These are phyloP conservation scores for Rhodophaea formosa DNA, from an alignment of 2,888 invertebrate genomes.

Conservation along the genomic window DNA sequence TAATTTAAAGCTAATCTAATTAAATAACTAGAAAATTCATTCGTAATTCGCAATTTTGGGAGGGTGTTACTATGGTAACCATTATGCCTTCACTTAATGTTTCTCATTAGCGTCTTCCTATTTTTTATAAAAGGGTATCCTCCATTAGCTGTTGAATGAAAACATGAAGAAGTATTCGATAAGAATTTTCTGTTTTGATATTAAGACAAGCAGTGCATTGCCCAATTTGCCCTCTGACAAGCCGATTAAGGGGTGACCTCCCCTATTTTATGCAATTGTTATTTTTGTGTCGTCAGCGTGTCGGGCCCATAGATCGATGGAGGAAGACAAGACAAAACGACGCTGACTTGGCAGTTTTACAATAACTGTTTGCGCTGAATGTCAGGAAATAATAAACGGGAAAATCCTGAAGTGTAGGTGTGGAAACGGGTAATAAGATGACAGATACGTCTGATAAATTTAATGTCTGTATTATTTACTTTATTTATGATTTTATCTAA, in stretches of 20 bases:
- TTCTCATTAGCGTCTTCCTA: slow-evolving; percentile 34
- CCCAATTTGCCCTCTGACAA: slow-evolving; percentile 55
- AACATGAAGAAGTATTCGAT: slow-evolving; percentile 41
- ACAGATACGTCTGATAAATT: too few relatives aligned
- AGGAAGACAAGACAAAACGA: slow-evolving; percentile 29
- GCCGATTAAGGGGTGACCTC: slow-evolving; percentile 53
- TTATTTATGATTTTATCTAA: too few relatives aligned
- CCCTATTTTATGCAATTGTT: slow-evolving; percentile 64
- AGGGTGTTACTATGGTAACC: slow-evolving; percentile 54
- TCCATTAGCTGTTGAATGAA: slow-evolving; percentile 46
- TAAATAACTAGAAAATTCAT: slow-evolving; percentile 34
- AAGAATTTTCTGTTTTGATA: slow-evolving; percentile 45
- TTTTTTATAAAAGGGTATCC: slow-evolving; percentile 44
- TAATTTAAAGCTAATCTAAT: slow-evolving; percentile 43
- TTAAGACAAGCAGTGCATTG: slow-evolving; percentile 51
- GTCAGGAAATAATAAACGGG: slow-evolving; percentile 18
- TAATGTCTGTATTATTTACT: too few relatives aligned
- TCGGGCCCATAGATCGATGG: slow-evolving; percentile 39
- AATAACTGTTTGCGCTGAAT: slow-evolving; percentile 11
- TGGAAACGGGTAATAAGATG: slow-evolving; percentile 8
- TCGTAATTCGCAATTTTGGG: slow-evolving; percentile 17
- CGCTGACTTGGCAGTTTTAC: slow-evolving; percentile 22
- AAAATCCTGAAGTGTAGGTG: not conserved
- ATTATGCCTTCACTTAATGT: slow-evolving; percentile 34
- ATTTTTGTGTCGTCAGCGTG: slow-evolving; percentile 59